Conservation (phyloP, 2,888 invertebrate species). For the Adelognathus sp. region DNA sequence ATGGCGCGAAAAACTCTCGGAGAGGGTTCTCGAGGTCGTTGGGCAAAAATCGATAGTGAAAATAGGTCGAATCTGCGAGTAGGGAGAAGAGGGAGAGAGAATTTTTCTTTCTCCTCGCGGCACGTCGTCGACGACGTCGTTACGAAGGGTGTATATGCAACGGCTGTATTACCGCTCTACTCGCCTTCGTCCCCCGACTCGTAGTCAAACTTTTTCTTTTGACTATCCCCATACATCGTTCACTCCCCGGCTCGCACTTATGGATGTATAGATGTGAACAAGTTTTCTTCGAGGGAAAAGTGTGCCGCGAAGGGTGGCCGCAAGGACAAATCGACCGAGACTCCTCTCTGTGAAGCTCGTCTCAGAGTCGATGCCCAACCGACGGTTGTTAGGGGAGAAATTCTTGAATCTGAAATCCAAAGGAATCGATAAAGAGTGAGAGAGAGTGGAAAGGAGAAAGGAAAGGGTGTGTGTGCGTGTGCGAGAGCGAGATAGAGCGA, state of each 20-base stretch:
- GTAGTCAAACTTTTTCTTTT: conserved; percentile 31
- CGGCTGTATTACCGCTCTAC: conserved; percentile 11
- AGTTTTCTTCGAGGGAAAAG: neutral
- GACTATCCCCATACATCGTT: neutral
- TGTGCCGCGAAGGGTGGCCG: neutral
- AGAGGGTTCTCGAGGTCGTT: conserved; percentile 2
- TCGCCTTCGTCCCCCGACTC: neutral
- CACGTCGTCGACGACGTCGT: conserved; percentile 18
- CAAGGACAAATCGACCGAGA: conserved; percentile 27
- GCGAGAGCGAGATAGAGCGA: too few relatives aligned
- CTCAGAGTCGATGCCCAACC: conserved; percentile 13
- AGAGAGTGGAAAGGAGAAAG: neutral
- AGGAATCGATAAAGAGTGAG: neutral
- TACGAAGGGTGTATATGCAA: conserved; percentile 11
- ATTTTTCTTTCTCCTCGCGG: conserved; percentile 20
- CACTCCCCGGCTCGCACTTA: neutral
- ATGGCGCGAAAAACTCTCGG: conserved; percentile 29
- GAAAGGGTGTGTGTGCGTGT: too few relatives aligned
- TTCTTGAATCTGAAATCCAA: conserved; percentile 33
- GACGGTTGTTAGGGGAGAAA: conserved; percentile 11
- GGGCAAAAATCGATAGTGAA: conserved; percentile 52
- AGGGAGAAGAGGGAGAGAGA: conserved; percentile 3
- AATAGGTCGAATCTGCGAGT: conserved; percentile 54
- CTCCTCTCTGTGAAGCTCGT: neutral
- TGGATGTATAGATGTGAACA: too few relatives aligned